Evolutionary conservation across 2,113 vertebrate genomes (phyloP).

Genomic region (Stomatorhinus ivindoensis): DNA sequence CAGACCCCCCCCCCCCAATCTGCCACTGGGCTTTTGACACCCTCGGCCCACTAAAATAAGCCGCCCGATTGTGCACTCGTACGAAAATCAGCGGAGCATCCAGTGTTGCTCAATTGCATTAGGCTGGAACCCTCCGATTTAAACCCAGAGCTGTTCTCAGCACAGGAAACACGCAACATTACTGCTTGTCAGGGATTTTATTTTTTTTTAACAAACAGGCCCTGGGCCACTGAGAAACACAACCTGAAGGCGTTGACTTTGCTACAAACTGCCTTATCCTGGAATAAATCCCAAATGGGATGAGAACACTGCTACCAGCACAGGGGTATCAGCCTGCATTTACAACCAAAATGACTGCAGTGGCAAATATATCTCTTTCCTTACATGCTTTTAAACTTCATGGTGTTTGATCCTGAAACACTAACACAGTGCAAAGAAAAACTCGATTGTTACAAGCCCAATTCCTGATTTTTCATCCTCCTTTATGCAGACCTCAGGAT

Average conservation of each 20-base stretch:
- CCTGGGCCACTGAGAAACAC: slow-evolving; percentile 16
- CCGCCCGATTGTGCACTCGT: slow-evolving; percentile 22
- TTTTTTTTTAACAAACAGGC: slow-evolving; percentile 10
- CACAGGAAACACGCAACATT: not conserved
- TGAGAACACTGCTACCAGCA: not conserved
- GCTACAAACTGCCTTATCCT: not conserved
- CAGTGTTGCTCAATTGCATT: slow-evolving; percentile 37
- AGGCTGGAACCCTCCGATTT: slow-evolving; percentile 25
- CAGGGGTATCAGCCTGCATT: not conserved
- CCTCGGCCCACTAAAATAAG: slow-evolving; percentile 41
- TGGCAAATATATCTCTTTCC: not conserved
- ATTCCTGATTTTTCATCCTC: not conserved
- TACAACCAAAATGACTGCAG: not conserved
- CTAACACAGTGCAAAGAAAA: not conserved
- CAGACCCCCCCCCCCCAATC: slow-evolving; percentile 27
- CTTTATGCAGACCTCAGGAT: not conserved
- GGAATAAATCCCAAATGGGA: not conserved
- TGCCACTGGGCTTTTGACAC: slow-evolving; percentile 37
- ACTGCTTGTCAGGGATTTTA: not conserved
- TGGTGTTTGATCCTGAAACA: not conserved
- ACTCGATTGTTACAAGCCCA: not conserved
- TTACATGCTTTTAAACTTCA: not conserved
- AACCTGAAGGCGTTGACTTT: not conserved
- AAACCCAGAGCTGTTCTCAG: not conserved
- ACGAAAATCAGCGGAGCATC: slow-evolving; percentile 29